These are phyloP conservation scores for Rotaria macrura DNA, from an alignment of 2,888 invertebrate genomes.

Conservation along the genomic window DNA sequence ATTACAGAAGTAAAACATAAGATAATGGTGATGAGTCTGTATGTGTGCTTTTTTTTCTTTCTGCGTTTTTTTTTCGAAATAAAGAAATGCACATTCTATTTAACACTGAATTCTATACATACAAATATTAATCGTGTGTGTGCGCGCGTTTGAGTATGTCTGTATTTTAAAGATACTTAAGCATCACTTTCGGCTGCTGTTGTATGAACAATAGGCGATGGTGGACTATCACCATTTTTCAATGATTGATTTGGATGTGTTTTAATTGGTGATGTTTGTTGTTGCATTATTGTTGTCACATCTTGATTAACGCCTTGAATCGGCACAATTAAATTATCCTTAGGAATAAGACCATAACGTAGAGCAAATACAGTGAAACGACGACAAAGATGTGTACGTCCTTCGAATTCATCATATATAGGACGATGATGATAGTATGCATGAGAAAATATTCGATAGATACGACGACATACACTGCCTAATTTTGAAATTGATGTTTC, in stretches of 20 bases:
- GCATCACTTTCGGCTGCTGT: not conserved
- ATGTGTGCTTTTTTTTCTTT: not conserved
- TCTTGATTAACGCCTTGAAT: conserved; percentile 20
- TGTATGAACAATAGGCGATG: not conserved
- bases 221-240: not conserved
- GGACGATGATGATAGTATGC: conserved; percentile 94
- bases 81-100: no score
- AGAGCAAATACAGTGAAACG: conserved; percentile 91
- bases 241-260: not conserved
- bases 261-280: not conserved
- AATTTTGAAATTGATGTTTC: conserved; percentile 95
- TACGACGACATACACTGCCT: conserved; percentile 92
- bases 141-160: no score
- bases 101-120: no score
- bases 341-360: conserved; percentile 93
- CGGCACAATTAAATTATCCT: conserved; percentile 74
- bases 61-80: no score
- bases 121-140: no score
- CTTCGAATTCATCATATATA: conserved; percentile 91
- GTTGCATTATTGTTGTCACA: not conserved
- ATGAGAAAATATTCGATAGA: conserved; percentile 97
- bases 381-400: conserved; percentile 66
- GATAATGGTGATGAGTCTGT: not conserved
- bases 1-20: not conserved
- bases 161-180: not conserved